Conservation (phyloP, 2,797 vertebrate species). For the Pseudomugil gertrudae region DNA sequence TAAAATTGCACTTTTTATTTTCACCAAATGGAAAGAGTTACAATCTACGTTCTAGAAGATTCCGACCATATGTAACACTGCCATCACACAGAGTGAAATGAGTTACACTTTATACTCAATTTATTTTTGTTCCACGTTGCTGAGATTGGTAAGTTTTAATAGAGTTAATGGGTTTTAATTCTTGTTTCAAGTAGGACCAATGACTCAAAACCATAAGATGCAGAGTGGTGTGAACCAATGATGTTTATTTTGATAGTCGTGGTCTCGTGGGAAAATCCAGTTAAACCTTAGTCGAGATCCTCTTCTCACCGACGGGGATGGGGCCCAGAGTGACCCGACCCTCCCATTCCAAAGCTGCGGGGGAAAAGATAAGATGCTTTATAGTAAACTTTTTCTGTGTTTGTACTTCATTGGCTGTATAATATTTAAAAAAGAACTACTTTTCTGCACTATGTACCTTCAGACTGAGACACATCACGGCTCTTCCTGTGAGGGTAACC, state of each 20-base stretch:
- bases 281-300: constrained; percentile 32
- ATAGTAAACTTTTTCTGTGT: background rate
- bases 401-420: background rate
- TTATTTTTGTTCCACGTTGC: constrained; percentile 1
- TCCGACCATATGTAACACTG: constrained; percentile 17
- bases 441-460: constrained; percentile 39
- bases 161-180: background rate
- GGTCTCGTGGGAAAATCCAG: constrained; percentile 20
- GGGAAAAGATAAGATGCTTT: constrained; percentile 27
- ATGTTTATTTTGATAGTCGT: constrained; percentile 58
- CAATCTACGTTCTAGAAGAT: constrained; percentile 13
- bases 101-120: constrained; percentile 7
- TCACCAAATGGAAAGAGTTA: constrained; percentile 25
- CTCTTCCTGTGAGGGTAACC: constrained; percentile 19
- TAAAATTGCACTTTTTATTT: constrained; percentile 50
- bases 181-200: constrained; percentile 15
- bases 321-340: constrained; percentile 65
- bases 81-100: constrained; percentile 12
- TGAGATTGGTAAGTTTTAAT: constrained; percentile 1
- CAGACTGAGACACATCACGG: constrained; percentile 26
- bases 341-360: constrained; percentile 64
- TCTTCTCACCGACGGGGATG: constrained; percentile 41
- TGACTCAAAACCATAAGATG: constrained; percentile 36
- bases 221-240: constrained; percentile 43
- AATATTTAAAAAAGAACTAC: background rate